Conservation (phyloP, 2,113 vertebrate genomes). For the Brachypodius melanocephalos region DNA sequence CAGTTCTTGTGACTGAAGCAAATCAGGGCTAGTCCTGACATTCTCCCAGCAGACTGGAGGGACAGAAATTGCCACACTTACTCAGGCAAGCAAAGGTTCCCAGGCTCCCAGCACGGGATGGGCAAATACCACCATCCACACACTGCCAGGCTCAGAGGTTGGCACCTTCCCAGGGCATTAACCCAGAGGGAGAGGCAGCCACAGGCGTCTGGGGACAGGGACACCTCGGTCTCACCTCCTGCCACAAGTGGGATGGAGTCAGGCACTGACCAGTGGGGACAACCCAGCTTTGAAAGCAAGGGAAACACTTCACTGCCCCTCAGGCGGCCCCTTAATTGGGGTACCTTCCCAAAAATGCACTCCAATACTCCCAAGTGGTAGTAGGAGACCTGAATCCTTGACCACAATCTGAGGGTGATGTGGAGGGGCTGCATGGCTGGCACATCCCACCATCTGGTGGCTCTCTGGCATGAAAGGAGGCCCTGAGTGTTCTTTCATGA, state of each 20-base stretch:
- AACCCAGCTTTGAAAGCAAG: rapidly evolving
- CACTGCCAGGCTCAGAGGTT: background rate
- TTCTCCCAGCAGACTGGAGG: constrained; percentile 48
- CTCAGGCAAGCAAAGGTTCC: constrained; percentile 45
- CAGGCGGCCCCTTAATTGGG: too few species aligned
- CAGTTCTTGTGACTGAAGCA: constrained; percentile 50
- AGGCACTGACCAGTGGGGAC: background rate
- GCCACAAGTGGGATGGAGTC: background rate
- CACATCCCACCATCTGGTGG: background rate
- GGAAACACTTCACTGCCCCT: rapidly evolving
- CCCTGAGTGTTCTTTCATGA: background rate
- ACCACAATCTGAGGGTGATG: background rate
- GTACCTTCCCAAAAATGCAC: background rate
- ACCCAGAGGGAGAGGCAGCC: background rate
- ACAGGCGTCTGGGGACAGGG: rapidly evolving
- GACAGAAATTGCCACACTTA: constrained; percentile 56
- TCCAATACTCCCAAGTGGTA: background rate
- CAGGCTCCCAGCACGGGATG: constrained; percentile 23
- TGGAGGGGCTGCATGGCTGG: background rate
- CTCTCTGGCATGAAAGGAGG: background rate
- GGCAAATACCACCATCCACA: background rate
- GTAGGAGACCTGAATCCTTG: background rate
- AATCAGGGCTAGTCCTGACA: constrained; percentile 56
- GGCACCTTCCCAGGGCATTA: background rate
- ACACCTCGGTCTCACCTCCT: background rate